These are phyloP conservation scores for Onychomys leucogaster DNA, from an alignment of 2,797 vertebrate species.

Conservation along the genomic window DNA sequence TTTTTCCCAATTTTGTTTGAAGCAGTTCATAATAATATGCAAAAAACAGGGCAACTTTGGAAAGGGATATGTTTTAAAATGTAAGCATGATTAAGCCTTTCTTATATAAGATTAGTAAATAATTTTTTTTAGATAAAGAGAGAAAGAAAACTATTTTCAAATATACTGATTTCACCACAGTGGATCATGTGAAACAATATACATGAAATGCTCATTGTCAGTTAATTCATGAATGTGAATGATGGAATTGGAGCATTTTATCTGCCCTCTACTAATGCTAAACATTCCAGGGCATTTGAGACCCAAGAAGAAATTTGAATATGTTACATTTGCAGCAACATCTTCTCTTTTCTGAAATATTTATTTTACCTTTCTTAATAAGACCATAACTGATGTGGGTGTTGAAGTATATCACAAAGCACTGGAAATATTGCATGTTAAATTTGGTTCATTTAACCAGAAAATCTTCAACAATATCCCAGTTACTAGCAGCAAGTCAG, in stretches of 20 bases:
- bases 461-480: constrained; percentile 27
- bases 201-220: background rate
- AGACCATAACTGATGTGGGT: background rate
- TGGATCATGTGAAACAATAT: background rate
- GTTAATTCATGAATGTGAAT: background rate
- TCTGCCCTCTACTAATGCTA: background rate
- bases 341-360: background rate
- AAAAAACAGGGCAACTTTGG: background rate
- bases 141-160: background rate
- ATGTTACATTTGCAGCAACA: background rate
- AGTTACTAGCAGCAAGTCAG: background rate
- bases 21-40: background rate
- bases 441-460: background rate
- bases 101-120: background rate
- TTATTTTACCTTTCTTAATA: background rate
- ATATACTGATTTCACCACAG: background rate
- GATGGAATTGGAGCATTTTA: background rate
- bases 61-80: background rate
- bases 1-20: background rate
- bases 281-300: background rate
- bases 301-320: background rate
- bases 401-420: background rate
- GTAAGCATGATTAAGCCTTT: background rate
- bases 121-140: background rate
- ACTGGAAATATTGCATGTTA: background rate